Evolutionary conservation across 2,113 vertebrate genomes (phyloP), one percentile per base, ranked within the genome.

Genomic region (Apteryx mantelli): DNA sequence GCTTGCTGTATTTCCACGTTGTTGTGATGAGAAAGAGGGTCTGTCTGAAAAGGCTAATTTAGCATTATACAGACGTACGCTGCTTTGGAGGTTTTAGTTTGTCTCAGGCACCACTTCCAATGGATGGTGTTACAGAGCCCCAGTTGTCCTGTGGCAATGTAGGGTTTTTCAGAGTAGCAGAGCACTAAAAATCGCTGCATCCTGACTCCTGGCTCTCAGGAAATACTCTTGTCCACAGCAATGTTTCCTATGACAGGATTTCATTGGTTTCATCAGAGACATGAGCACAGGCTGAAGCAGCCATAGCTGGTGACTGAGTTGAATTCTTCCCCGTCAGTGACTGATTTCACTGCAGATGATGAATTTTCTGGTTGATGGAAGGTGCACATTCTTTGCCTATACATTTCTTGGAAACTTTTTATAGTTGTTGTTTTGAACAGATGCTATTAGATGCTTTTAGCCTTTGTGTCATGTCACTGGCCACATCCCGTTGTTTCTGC

Each of bases 351-450:
- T 48, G n/a, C 42, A 68, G 36, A 40, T 1, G 13, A 9, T 74
- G 46, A 53, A 11, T 40, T 25, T 76, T 6, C 1, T 11, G 13
- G 3, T 1, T 36, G 48, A 28, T 42, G 36, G 32, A 34, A 63
- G 38, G 14, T 30, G n/a, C 17, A 50, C 0, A 0, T 36, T 75
- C 24, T 36, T 40, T 40, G 25, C 28, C 36, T 30, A 2, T 5
- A 13, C 16, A 40, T 53, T 42, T 71, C 36, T 44, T 5, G 8
- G 66, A 34, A 66, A 46, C 25, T 50, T 50, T 36, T 42, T 0
- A 0, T 7, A 14, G 30, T n/a, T 7, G 12, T 26, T 28, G 36
- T 20, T 66, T 52, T 1, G 2, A 64, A n/a, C 24, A 44, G 32
- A 9, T n/a, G 58, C 26, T 55, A 4, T 20, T n/a, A 20, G 56